Base-by-base conservation (phyloP, 1,140 invertebrate species). In the Telenomus remus region DNA sequence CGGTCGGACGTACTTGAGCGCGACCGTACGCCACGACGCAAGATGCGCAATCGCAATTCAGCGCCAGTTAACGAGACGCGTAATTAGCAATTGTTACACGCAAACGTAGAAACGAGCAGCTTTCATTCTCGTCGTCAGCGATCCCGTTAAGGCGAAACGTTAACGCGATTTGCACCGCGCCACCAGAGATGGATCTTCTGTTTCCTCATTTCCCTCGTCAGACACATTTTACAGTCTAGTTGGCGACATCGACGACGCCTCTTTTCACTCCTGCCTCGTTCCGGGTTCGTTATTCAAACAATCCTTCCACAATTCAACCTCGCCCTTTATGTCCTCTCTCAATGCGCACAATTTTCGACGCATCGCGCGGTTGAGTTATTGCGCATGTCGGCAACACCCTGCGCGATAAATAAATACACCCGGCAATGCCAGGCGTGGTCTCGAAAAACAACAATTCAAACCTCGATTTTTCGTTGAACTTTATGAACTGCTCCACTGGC, bases 81-180 rank as follows among this genome's bases (percentile, higher is more conserved):
- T 77, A 78, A 72, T 78, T 73, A 78, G 70, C 64, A 73, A 78
- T 78, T 78, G 70, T 78, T 73, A 70, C 54, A 70, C 70, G 65
- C 65, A 78, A 74, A 66, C 57, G 57, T 61, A 70, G 66, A 71
- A 75, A 71, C 56, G 56, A 71, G 65, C 61, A 55, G 50, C 71
- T 78, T 75, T 78, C 71, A 61, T 71, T 74, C 70, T 70, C 56
- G 49, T 11, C 64, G 69, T 73, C 71, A 56, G 43, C 34, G 43
- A 56, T 75, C 61, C 71, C 66, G 66, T 75, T 78, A 75, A 68
- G 69, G 72, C 69, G 48, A 72, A 72, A 60, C 68, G 68, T 76
- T 51, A 68, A n/a, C 47, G 57, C 68, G 68, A 72, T 78, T 75
- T 75, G 70, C 70, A 59, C 61, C 44, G n/a, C 64, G 50, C 66